These are phyloP conservation scores for Atta texana DNA, from an alignment of 1,140 invertebrate species.

Conservation along the genomic window DNA sequence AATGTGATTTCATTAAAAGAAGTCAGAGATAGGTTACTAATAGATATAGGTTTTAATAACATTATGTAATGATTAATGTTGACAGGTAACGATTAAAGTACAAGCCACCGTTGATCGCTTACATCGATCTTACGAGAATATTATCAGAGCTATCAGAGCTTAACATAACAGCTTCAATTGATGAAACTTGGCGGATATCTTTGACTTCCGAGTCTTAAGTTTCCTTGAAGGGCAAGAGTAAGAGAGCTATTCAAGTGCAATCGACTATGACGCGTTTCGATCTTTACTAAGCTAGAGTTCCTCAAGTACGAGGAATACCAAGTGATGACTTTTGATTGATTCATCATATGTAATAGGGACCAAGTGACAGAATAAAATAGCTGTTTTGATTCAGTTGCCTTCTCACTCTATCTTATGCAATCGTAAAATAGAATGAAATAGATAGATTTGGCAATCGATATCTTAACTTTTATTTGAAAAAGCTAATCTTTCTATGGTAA, in stretches of 20 bases:
- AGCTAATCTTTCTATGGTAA: too few species aligned
- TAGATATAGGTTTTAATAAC: slow-evolving; percentile 23
- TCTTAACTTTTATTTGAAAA: too few species aligned
- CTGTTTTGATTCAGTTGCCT: too few species aligned
- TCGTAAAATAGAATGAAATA: too few species aligned
- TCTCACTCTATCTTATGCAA: too few species aligned
- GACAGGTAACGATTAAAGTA: not conserved
- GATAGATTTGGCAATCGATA: too few species aligned
- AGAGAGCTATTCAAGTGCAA: slow-evolving; percentile 33
- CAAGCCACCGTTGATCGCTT: slow-evolving; percentile 12
- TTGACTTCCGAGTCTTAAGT: slow-evolving; percentile 23
- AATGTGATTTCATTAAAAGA: not conserved
- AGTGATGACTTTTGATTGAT: too few species aligned
- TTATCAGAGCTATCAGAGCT: slow-evolving; percentile 24
- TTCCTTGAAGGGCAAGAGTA: slow-evolving; percentile 7
- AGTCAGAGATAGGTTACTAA: not conserved
- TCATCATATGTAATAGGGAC: too few species aligned
- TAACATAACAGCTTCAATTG: slow-evolving; percentile 26
- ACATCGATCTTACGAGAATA: not conserved
- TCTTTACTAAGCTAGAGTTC: not conserved
- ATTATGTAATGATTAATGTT: not conserved
- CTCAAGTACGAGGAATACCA: too few species aligned
- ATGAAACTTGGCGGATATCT: slow-evolving; percentile 47
- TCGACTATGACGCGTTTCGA: slow-evolving; percentile 36
- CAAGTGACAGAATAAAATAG: too few species aligned